These are phyloP conservation scores for Stenodema calcarata DNA, from an alignment of 2,888 invertebrate genomes.

Conservation along the genomic window DNA sequence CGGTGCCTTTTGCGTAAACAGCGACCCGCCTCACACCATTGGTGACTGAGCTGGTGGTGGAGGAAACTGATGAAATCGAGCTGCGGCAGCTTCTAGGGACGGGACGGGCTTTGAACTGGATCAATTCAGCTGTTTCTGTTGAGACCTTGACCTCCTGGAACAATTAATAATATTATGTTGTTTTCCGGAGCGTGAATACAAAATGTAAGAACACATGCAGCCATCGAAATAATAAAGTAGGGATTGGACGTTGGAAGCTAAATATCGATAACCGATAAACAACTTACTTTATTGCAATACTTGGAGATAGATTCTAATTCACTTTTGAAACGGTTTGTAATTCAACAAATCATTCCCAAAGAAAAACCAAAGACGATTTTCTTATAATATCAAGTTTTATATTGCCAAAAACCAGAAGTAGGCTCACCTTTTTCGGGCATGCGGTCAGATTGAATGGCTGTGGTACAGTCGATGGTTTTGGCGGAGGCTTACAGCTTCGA, in stretches of 20 bases:
- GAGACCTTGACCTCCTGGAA: not conserved
- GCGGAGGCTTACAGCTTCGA: not conserved
- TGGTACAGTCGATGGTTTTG: not conserved
- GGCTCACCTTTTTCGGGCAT: not conserved
- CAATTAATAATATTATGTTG: not conserved
- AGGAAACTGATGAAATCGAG: not conserved
- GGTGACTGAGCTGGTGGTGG: not conserved
- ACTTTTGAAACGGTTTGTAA: too few relatives aligned
- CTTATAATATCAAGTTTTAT: too few relatives aligned
- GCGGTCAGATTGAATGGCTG: not conserved
- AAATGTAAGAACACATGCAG: too few relatives aligned
- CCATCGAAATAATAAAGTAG: too few relatives aligned
- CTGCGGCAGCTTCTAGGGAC: slow-evolving; percentile 17
- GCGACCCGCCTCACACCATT: not conserved
- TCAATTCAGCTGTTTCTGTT: not conserved
- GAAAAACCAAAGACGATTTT: too few relatives aligned
- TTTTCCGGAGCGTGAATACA: too few relatives aligned
- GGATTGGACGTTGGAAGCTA: too few relatives aligned
- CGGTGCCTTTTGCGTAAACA: not conserved
- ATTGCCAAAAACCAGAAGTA: too few relatives aligned
- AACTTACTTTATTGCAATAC: too few relatives aligned
- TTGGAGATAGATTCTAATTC: too few relatives aligned
- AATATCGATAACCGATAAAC: too few relatives aligned
- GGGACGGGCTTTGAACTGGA: slow-evolving; percentile 17
- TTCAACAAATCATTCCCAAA: too few relatives aligned